Evolutionary conservation across 2,797 vertebrate species (phyloP).

Genomic region (Scomberomorus guttatus): DNA sequence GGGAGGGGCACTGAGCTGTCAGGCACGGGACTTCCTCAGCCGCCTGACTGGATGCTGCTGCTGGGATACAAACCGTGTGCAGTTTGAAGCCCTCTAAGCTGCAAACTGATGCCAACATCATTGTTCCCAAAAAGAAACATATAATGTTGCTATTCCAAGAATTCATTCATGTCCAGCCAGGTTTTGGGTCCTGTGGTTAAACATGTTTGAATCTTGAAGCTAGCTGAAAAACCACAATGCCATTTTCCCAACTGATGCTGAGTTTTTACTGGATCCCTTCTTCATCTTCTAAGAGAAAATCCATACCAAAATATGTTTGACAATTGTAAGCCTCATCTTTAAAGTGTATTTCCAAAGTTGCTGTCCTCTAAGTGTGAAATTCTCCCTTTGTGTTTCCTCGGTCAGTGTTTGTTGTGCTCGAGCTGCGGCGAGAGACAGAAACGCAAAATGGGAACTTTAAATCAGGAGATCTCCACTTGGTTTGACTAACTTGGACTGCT

Average conservation of each 20-base stretch:
- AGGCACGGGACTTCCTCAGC: constrained; percentile 18
- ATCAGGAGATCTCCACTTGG: too few relatives aligned
- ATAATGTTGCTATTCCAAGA: constrained; percentile 34
- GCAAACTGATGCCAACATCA: constrained; percentile 20
- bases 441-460: too few relatives aligned
- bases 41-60: constrained; percentile 45
- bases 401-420: neutral
- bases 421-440: neutral
- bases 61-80: constrained; percentile 18
- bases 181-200: constrained; percentile 24
- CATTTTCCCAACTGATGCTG: constrained; percentile 14
- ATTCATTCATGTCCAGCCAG: constrained; percentile 30
- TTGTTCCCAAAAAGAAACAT: constrained; percentile 36
- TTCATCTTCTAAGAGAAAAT: neutral
- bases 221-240: constrained; percentile 5
- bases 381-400: too few relatives aligned
- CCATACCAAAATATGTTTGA: neutral
- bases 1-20: constrained; percentile 24
- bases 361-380: too few relatives aligned
- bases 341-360: too few relatives aligned
- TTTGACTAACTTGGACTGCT: too few relatives aligned
- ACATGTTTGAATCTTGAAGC: constrained; percentile 8
- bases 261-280: neutral
- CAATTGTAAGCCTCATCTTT: too few relatives aligned
- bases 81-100: neutral